A percentile compares a stretch with the other conserved stretches of the same genome.
Evolutionary conservation across 2,888 invertebrate genomes (phyloP).

Genomic region (Malthinus seriepunctatus): DNA sequence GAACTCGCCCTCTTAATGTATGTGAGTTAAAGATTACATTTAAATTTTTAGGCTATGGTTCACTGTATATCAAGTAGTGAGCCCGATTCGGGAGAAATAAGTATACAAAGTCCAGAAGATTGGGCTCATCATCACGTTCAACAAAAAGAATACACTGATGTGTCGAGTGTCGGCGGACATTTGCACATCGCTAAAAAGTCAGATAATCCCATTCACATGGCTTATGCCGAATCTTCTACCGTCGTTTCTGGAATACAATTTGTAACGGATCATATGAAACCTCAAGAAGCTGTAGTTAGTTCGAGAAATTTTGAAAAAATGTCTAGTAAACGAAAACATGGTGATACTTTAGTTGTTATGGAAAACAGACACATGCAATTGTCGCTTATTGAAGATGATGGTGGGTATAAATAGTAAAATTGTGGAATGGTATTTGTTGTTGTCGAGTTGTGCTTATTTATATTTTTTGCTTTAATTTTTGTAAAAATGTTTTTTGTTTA

Average conservation of each 20-base stretch:
- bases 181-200: slow-evolving; percentile 43
- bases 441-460: background rate
- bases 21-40: background rate
- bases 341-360: slow-evolving; percentile 52
- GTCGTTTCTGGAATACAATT: slow-evolving; percentile 49
- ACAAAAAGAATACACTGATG: slow-evolving; percentile 46
- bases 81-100: slow-evolving; percentile 66
- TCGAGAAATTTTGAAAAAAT: slow-evolving; percentile 50
- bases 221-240: slow-evolving; percentile 51
- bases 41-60: slow-evolving; percentile 69
- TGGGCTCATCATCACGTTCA: slow-evolving; percentile 42
- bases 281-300: slow-evolving; percentile 46
- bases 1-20: background rate
- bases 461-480: background rate
- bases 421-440: background rate
- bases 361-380: slow-evolving; percentile 51
- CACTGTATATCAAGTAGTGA: slow-evolving; percentile 88
- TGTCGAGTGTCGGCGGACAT: slow-evolving; percentile 40
- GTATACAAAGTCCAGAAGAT: slow-evolving; percentile 45
- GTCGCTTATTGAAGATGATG: slow-evolving; percentile 50
- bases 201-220: slow-evolving; percentile 46
- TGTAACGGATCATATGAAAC: slow-evolving; percentile 46
- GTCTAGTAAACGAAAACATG: slow-evolving; percentile 46
- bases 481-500: background rate
- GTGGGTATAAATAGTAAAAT: slow-evolving; percentile 36